phyloP scores from a whole-genome alignment of 2,113 vertebrate genomes.

The Cavia porcellus region DNA sequence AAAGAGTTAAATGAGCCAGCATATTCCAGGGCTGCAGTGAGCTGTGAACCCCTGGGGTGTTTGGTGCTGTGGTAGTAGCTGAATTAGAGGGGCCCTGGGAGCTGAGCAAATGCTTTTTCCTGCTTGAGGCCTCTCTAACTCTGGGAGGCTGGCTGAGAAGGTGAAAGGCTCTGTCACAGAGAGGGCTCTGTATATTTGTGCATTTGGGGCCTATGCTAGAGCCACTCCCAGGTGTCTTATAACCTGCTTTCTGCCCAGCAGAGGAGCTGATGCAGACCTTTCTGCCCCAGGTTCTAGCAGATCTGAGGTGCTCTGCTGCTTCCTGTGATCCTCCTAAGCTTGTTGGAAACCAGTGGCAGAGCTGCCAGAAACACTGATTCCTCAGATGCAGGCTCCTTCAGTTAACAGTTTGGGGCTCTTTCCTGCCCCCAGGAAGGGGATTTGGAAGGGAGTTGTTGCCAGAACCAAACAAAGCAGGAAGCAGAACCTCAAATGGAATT shows the following conservation, averaged over 20 bases:
- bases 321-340: neutral
- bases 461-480: neutral
- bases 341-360: neutral
- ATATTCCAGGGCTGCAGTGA: neutral
- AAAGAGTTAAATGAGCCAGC: conserved; percentile 38
- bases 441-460: too few species aligned
- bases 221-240: neutral
- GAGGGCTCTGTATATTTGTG: neutral
- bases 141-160: neutral
- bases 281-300: conserved; percentile 41
- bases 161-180: neutral
- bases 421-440: neutral
- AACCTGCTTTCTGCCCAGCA: conserved; percentile 45
- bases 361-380: neutral
- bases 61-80: neutral
- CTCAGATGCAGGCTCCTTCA: neutral
- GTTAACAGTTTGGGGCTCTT: neutral
- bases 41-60: neutral
- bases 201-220: neutral
- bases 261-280: neutral
- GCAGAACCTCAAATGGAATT: neutral
- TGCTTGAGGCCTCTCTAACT: neutral
- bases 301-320: neutral
- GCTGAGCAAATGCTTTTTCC: neutral
- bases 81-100: neutral